A percentile compares a stretch with the other conserved stretches of the same genome.
phyloP scores from a whole-genome alignment of 2,797 vertebrate genomes.

The Varecia variegata region DNA sequence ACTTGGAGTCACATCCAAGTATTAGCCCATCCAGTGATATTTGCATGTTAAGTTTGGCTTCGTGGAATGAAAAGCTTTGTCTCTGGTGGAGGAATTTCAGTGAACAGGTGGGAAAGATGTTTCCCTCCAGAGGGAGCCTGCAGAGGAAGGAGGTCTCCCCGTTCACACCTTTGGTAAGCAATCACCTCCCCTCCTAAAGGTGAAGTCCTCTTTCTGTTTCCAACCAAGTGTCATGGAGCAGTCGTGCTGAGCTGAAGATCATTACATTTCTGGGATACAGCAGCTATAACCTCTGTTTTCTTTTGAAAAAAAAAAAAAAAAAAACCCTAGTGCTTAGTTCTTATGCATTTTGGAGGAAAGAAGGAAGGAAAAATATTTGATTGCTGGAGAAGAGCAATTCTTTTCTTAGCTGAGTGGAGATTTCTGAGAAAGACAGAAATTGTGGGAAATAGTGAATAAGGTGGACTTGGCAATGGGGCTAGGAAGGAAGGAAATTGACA shows the following conservation, averaged over 20 bases:
- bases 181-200: background rate
- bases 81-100: background rate
- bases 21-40: background rate
- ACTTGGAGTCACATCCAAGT: background rate
- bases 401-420: background rate
- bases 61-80: background rate
- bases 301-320: background rate
- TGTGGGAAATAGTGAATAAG: background rate
- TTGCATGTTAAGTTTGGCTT: conserved; percentile 14
- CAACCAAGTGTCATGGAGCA: background rate
- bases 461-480: background rate
- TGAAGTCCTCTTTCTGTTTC: background rate
- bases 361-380: background rate
- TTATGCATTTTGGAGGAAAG: background rate
- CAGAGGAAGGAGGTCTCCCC: background rate
- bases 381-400: background rate
- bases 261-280: background rate
- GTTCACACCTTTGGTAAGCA: background rate
- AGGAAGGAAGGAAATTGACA: background rate
- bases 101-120: background rate
- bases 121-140: background rate
- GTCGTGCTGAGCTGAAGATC: background rate
- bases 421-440: background rate
- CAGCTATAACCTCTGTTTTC: background rate
- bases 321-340: background rate